These are phyloP conservation scores for Diadophis punctatus DNA, from an alignment of 2,113 vertebrate genomes.

Conservation along the genomic window DNA sequence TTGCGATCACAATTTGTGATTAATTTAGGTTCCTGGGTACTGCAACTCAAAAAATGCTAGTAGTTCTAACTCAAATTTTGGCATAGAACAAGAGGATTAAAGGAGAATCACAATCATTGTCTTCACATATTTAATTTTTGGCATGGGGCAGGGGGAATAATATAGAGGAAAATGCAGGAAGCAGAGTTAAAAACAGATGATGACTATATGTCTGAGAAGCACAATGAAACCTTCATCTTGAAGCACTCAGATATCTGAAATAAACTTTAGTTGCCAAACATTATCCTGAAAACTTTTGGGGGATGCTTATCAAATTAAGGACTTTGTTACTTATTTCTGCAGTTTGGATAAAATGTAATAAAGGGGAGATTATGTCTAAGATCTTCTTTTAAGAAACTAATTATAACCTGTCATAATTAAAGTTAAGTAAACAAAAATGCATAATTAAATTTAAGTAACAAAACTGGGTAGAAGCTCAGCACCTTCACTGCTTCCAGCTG, in stretches of 20 bases:
- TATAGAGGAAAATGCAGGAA: background rate
- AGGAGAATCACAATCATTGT: background rate
- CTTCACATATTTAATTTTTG: background rate
- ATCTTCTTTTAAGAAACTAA: background rate
- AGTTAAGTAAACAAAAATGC: background rate
- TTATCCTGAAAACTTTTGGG: background rate
- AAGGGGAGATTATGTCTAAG: background rate
- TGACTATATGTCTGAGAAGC: background rate
- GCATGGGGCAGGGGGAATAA: background rate
- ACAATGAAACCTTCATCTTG: background rate
- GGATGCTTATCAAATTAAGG: conserved; percentile 4
- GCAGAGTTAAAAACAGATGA: background rate
- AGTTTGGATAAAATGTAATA: background rate
- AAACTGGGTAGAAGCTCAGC: conserved; percentile 11
- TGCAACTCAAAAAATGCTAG: background rate
- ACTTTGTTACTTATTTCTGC: background rate
- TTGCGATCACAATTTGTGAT: background rate
- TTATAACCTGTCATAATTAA: background rate
- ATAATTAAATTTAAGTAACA: background rate
- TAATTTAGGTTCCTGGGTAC: background rate
- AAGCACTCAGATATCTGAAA: background rate
- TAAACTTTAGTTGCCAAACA: background rate
- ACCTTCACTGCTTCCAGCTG: background rate
- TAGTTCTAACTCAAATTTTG: background rate
- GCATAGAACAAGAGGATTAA: too few species aligned